Percentiles rank a stretch among this genome's conserved stretches.
Conservation (phyloP, 2,888 invertebrate genomes). For the Heliconius hortense region DNA sequence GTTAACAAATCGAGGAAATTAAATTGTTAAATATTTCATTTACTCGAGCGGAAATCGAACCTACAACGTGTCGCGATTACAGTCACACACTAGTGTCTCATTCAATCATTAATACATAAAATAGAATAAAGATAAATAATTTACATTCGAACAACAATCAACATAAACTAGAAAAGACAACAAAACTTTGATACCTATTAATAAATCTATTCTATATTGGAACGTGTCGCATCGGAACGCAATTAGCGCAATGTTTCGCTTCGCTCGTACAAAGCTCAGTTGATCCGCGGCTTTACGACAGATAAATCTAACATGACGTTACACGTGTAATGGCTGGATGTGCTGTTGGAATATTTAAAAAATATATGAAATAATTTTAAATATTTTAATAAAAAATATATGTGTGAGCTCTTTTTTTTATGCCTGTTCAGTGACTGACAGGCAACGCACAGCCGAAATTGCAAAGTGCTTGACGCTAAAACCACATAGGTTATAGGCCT, state of each 20-base stretch:
- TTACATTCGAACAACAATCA: conserved; percentile 23
- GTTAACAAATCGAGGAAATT: too few relatives aligned
- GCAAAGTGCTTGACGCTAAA: too few relatives aligned
- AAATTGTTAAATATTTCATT: too few relatives aligned
- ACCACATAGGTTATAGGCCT: too few relatives aligned
- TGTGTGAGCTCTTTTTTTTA: too few relatives aligned
- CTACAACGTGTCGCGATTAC: too few relatives aligned
- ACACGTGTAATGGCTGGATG: conserved; percentile 39
- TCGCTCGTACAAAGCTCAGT: conserved; percentile 66
- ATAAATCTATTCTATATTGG: conserved; percentile 52
- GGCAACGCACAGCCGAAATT: too few relatives aligned
- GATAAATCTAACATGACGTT: conserved; percentile 62
- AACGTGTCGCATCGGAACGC: conserved; percentile 65
- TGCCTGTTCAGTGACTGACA: too few relatives aligned
- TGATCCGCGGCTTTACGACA: conserved; percentile 76
- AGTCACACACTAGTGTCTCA: too few relatives aligned
- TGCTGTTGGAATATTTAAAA: background rate
- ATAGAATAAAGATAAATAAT: too few relatives aligned
- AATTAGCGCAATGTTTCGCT: conserved; percentile 72
- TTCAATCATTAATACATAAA: too few relatives aligned
- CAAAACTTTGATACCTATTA: conserved; percentile 41
- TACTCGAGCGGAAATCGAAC: too few relatives aligned
- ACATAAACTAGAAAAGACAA: conserved; percentile 44
- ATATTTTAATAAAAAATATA: background rate
- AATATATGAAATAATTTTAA: background rate